A percentile compares a stretch with the other conserved stretches of the same genome.
These are phyloP conservation scores for Ruditapes philippinarum DNA, from an alignment of 1,140 invertebrate species.

Conservation along the genomic window DNA sequence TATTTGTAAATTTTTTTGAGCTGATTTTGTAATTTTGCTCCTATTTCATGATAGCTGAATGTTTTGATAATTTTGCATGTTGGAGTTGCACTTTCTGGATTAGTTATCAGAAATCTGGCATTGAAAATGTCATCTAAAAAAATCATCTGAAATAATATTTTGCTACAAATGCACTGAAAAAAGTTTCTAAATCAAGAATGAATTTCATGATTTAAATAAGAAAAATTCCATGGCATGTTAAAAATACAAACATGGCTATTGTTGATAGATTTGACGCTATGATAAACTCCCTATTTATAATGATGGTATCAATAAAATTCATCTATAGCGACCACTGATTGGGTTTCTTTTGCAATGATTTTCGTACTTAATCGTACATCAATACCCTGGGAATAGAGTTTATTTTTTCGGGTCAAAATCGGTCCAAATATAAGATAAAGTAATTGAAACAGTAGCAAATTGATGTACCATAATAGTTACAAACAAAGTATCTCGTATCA, in stretches of 20 bases:
- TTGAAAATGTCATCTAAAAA: too few species aligned
- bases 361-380: slow-evolving; percentile 16
- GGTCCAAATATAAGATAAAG: background rate
- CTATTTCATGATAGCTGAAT: too few species aligned
- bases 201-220: background rate
- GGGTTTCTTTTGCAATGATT: background rate
- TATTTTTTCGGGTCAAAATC: background rate
- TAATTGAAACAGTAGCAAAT: slow-evolving; percentile 20
- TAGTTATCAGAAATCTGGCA: too few species aligned
- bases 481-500: background rate
- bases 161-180: too few species aligned
- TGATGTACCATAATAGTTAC: background rate
- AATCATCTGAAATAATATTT: too few species aligned
- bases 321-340: background rate
- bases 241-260: background rate
- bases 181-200: too few species aligned
- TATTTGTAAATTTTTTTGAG: too few species aligned
- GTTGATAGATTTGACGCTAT: background rate
- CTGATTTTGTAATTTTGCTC: too few species aligned
- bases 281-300: background rate
- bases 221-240: background rate
- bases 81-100: too few species aligned
- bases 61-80: too few species aligned
- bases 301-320: background rate
- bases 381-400: slow-evolving; percentile 9